Base-by-base conservation (phyloP, 1,140 invertebrate species). In the Marisa cornuarietis region DNA sequence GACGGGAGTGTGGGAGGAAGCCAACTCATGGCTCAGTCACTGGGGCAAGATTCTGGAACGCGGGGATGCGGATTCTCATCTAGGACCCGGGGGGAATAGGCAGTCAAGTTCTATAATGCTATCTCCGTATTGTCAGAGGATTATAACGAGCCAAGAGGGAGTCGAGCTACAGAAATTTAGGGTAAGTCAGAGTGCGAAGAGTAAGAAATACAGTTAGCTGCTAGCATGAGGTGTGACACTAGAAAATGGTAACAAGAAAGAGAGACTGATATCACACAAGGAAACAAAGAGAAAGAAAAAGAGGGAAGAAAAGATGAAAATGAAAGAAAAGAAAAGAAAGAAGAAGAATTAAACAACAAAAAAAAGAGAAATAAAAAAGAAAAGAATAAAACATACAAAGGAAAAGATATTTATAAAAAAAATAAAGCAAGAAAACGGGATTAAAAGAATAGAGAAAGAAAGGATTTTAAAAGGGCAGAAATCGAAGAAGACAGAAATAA, bases 181-280 rank as follows among this genome's bases (percentile, higher is more conserved):
- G 26, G 4, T 20, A 31, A 4, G 73, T 20, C 20, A 22, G 4
- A 5, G 73, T 49, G 49, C 0, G 20, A 7, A 49, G 49, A 58
- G 73, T 1, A 22, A 52, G 73, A 75, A 20, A 9, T 4, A 9
- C 1, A 63, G 74, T 24, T 61, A 42, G 26, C 1, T 61, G 74
- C n/a, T n/a, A n/a, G n/a, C n/a, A n/a, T n/a, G n/a, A n/a, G n/a
- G n/a, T 42, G 31, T 2, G 31, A 42, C 31, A 42, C 31, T 6
- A 76, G 26, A 63, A 61, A 76, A 61, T 61, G 61, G 49, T 24
- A 62, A 10, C 9, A 61, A 63, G 61, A 76, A n/a, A 76, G 74
- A 76, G 74, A 63, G 52, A 63, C 51, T 61, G 52, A 63, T n/a
- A 76, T 51, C 54, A 42, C 24, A 18, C 54, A 42, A 76, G 5